These are phyloP conservation scores for Pachycephus smyrnensis DNA, from an alignment of 2,888 invertebrate genomes.

Conservation along the genomic window DNA sequence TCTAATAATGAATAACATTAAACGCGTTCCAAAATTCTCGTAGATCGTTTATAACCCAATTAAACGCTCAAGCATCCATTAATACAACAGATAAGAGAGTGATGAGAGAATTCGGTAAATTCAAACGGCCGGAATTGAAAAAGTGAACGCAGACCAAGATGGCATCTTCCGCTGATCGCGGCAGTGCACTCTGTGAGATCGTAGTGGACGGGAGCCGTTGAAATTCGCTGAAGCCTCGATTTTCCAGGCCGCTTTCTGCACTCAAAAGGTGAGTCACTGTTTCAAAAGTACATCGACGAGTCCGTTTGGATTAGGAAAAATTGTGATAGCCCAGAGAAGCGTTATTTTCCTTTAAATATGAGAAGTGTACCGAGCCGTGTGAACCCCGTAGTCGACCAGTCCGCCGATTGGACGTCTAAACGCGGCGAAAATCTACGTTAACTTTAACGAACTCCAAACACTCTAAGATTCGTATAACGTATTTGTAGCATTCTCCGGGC, in stretches of 20 bases:
- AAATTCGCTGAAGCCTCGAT: constrained; percentile 61
- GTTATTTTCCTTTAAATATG: neutral
- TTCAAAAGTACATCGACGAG: constrained; percentile 9
- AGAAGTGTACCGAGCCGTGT: constrained; percentile 38
- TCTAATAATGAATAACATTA: neutral
- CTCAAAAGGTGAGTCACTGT: constrained; percentile 58
- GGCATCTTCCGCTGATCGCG: constrained; percentile 62
- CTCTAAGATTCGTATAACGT: neutral
- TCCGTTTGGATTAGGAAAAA: neutral
- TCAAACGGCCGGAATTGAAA: constrained; percentile 28
- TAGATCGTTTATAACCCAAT: neutral
- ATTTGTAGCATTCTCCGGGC: neutral
- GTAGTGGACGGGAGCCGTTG: constrained; percentile 63
- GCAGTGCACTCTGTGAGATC: constrained; percentile 64
- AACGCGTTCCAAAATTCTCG: neutral
- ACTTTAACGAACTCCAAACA: neutral
- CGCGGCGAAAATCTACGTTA: neutral
- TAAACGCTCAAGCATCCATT: neutral
- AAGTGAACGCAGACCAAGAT: constrained; percentile 46
- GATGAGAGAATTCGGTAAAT: neutral
- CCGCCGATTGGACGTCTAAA: neutral
- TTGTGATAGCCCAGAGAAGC: neutral
- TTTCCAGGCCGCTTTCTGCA: constrained; percentile 63
- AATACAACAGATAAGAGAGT: neutral
- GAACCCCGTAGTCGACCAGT: constrained; percentile 54